A percentile compares a stretch with the other conserved stretches of the same genome.
Evolutionary conservation across 2,797 vertebrate species (phyloP).

Genomic region (Amazona finschi): DNA sequence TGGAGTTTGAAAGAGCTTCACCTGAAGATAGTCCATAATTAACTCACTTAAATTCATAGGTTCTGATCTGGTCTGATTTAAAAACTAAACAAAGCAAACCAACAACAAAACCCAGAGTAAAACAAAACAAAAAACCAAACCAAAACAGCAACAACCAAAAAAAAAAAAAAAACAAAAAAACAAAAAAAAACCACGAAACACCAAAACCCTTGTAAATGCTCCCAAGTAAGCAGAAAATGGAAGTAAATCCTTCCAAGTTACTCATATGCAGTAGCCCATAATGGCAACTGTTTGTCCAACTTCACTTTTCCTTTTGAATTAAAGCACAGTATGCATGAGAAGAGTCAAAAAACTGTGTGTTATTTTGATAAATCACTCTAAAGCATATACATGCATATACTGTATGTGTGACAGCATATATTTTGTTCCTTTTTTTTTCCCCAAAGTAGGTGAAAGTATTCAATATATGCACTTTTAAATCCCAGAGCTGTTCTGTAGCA

Average conservation of each 20-base stretch:
- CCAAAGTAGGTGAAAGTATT: background rate
- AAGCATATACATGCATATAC: background rate
- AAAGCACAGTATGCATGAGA: background rate
- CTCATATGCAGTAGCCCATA: background rate
- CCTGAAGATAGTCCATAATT: background rate
- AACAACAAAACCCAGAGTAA: background rate
- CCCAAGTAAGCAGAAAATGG: background rate
- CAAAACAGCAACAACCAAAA: too few relatives aligned
- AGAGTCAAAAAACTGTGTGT: background rate
- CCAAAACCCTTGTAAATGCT: background rate
- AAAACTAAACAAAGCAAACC: background rate
- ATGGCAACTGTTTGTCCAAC: background rate
- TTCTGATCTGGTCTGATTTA: background rate
- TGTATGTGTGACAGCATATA: background rate
- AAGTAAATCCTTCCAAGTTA: background rate
- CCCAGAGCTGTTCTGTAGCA: background rate
- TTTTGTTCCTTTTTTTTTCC: background rate
- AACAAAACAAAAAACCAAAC: background rate
- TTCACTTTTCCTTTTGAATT: background rate
- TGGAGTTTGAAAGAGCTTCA: background rate
- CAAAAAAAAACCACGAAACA: background rate
- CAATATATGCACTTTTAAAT: background rate
- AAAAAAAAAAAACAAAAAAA: background rate
- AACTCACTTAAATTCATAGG: background rate
- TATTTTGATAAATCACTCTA: background rate